Conservation (phyloP, 2,888 invertebrate genomes). For the Pammene aurita region DNA sequence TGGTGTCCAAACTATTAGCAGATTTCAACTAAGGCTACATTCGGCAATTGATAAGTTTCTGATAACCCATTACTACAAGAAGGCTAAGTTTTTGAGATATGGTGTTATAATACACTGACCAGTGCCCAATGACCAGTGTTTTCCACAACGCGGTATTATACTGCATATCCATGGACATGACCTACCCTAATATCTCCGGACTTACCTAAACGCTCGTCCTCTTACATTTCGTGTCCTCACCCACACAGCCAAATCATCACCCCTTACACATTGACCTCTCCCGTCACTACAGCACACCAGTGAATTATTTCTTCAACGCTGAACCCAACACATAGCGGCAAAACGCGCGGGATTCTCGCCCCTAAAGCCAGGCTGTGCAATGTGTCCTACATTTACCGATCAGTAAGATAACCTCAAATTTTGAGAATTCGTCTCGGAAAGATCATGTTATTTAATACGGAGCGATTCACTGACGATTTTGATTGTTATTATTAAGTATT, state of each 20-base stretch:
- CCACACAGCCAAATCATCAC: conserved; percentile 58
- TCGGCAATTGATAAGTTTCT: too few species aligned
- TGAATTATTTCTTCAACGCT: conserved; percentile 51
- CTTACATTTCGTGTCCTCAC: conserved; percentile 52
- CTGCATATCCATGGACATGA: conserved; percentile 12
- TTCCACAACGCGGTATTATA: background rate
- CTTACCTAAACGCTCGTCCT: conserved; percentile 48
- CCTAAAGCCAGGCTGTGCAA: conserved; percentile 63
- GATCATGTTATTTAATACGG: conserved; percentile 55
- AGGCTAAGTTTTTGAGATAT: too few species aligned
- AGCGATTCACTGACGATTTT: conserved; percentile 47
- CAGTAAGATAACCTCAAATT: conserved; percentile 79
- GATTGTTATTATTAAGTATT: conserved; percentile 44
- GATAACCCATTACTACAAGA: too few species aligned
- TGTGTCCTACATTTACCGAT: conserved; percentile 76
- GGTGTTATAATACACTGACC: too few species aligned
- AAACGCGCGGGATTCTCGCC: conserved; percentile 63
- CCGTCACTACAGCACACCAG: conserved; percentile 51
- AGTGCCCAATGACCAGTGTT: background rate
- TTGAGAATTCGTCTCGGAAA: conserved; percentile 61
- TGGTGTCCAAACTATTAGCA: too few species aligned
- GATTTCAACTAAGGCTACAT: too few species aligned
- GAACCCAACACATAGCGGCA: conserved; percentile 58
- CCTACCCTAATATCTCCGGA: conserved; percentile 45
- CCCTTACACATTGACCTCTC: conserved; percentile 51